A percentile compares a stretch with the other conserved stretches of the same genome.
Evolutionary conservation across 2,888 invertebrate genomes (phyloP).

Genomic region (Pseudococcus jackbeardsleyi): DNA sequence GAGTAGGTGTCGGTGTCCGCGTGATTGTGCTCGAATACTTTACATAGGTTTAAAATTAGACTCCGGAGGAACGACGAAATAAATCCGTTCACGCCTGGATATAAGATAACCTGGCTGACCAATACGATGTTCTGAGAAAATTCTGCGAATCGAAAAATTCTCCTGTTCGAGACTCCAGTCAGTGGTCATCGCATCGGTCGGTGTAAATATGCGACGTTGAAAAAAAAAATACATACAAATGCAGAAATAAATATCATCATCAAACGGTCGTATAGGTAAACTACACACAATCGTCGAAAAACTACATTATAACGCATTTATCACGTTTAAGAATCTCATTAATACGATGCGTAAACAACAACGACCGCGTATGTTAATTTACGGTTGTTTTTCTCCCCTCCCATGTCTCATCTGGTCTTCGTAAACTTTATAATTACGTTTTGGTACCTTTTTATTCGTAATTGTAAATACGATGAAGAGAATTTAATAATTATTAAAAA

Average conservation of each 20-base stretch:
- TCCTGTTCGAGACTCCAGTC: not conserved
- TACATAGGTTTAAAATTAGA: not conserved
- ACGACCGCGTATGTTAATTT: conserved; percentile 26
- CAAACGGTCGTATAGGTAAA: not conserved
- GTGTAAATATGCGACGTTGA: not conserved
- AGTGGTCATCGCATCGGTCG: not conserved
- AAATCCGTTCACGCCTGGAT: conserved; percentile 10
- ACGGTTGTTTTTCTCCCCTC: not conserved
- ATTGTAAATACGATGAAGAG: conserved; percentile 2
- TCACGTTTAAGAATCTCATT: conserved; percentile 39
- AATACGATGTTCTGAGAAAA: not conserved
- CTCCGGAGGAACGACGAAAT: not conserved
- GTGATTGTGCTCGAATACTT: not conserved
- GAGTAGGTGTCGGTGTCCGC: not conserved
- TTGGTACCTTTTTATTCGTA: not conserved
- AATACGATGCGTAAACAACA: conserved; percentile 30
- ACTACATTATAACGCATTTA: conserved; percentile 36
- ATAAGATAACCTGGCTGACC: not conserved
- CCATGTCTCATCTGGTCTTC: not conserved
- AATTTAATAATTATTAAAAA: conserved; percentile 38
- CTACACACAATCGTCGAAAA: not conserved
- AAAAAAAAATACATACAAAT: not conserved
- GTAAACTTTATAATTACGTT: conserved; percentile 15
- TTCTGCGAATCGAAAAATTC: not conserved
- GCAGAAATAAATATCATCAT: not conserved